These are phyloP conservation scores for Dasysyrphus tricinctus DNA, from an alignment of 2,888 invertebrate genomes.

Conservation along the genomic window DNA sequence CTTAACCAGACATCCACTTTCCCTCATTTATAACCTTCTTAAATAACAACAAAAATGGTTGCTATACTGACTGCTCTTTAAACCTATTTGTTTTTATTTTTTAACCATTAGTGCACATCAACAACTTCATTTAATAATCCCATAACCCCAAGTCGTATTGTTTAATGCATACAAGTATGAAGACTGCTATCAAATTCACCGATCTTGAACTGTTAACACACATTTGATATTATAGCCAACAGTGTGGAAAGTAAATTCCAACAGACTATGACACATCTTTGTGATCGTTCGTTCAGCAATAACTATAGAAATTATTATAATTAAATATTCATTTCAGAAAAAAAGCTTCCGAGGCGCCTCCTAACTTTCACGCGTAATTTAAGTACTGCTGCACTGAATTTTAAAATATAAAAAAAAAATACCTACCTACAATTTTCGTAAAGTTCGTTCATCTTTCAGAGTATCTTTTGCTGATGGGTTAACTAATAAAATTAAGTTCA, in stretches of 20 bases:
- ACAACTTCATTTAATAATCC: neutral
- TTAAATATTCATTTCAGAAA: neutral
- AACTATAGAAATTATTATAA: neutral
- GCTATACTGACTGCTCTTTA: neutral
- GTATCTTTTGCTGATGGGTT: constrained; percentile 7
- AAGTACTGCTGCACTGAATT: constrained; percentile 22
- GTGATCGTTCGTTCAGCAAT: neutral
- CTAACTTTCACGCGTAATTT: constrained; percentile 40
- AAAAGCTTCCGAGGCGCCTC: neutral
- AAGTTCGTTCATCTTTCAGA: constrained; percentile 56
- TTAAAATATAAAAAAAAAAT: constrained; percentile 1
- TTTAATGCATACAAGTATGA: neutral
- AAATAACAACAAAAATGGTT: neutral
- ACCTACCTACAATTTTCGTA: neutral
- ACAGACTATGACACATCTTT: constrained; percentile 32
- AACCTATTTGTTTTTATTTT: neutral
- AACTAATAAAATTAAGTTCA: constrained; percentile 43
- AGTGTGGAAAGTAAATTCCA: constrained; percentile 23
- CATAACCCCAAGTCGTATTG: neutral
- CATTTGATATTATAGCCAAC: constrained; percentile 33
- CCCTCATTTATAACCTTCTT: neutral
- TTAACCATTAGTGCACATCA: neutral
- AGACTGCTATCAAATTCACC: constrained; percentile 12
- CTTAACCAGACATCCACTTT: neutral
- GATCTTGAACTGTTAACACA: constrained; percentile 49